Percentiles rank a stretch among this genome's conserved stretches.
Conservation (phyloP, 2,888 invertebrate genomes). For the Hirtodrosophila confusa region DNA sequence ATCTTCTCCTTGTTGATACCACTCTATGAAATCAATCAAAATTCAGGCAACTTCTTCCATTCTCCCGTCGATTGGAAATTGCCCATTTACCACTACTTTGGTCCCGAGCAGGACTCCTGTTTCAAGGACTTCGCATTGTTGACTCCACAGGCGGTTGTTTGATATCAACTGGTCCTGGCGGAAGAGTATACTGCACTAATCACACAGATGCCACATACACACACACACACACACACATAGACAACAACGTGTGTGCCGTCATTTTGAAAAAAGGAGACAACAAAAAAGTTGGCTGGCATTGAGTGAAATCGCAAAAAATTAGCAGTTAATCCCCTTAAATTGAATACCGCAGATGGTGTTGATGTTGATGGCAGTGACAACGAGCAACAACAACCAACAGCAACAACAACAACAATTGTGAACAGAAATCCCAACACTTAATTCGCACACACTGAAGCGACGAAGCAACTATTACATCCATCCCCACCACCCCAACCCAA, state of each 20-base stretch:
- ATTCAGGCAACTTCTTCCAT: background rate
- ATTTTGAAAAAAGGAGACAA: constrained; percentile 18
- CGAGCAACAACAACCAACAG: constrained; percentile 30
- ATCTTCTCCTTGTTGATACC: no score
- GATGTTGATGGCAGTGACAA: constrained; percentile 60
- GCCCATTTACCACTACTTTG: constrained; percentile 20
- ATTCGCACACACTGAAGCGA: constrained; percentile 45
- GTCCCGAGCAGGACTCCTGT: constrained; percentile 42
- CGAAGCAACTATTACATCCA: constrained; percentile 19
- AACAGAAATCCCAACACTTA: constrained; percentile 36
- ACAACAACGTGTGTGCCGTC: constrained; percentile 11
- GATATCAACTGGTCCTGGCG: constrained; percentile 35
- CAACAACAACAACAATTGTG: constrained; percentile 16
- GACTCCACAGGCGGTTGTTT: constrained; percentile 60
- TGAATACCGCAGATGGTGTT: constrained; percentile 82
- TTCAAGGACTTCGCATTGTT: constrained; percentile 18
- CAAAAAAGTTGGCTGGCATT: constrained; percentile 61
- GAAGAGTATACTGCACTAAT: constrained; percentile 8
- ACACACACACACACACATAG: background rate
- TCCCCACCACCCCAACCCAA: background rate
- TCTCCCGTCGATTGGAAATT: constrained; percentile 23
- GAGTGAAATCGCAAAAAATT: constrained; percentile 80
- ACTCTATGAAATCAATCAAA: no score
- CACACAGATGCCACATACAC: no score
- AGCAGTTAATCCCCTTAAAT: constrained; percentile 83